A percentile compares a stretch with the other conserved stretches of the same genome.
phyloP scores from a whole-genome alignment of 2,797 vertebrate species.

The Danio albolineatus region DNA sequence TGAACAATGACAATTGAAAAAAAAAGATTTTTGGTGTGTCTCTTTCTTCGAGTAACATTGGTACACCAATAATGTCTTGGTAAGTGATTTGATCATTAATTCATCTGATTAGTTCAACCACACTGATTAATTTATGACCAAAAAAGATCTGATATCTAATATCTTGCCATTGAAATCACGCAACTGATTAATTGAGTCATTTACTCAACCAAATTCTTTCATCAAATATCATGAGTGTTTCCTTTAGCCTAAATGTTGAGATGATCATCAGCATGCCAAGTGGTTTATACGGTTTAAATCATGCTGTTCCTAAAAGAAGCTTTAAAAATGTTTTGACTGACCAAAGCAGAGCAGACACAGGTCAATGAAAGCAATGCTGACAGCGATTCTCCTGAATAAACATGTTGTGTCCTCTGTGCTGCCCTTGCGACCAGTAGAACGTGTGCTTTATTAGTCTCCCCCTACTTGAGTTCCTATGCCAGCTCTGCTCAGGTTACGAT shows the following conservation, averaged over 20 bases:
- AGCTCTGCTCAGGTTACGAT: conserved; percentile 53
- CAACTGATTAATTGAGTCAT: not conserved
- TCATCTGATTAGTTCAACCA: not conserved
- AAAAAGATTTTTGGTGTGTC: no score
- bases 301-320: conserved; percentile 32
- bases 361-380: conserved; percentile 56
- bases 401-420: conserved; percentile 52
- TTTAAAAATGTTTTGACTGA: conserved; percentile 45
- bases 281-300: conserved; percentile 4
- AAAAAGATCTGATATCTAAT: no score
- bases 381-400: conserved; percentile 58
- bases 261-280: no score
- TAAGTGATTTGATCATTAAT: not conserved
- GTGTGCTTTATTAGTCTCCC: conserved; percentile 53
- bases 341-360: conserved; percentile 40
- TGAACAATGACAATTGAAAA: no score
- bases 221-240: no score
- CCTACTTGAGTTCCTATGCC: conserved; percentile 48
- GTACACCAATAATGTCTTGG: no score
- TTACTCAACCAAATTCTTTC: not conserved
- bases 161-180: not conserved
- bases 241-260: no score
- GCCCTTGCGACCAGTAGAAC: conserved; percentile 56
- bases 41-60: no score
- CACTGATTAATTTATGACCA: not conserved